phyloP scores from a whole-genome alignment of 2,797 vertebrate species.

The Gobio occitaniae region DNA sequence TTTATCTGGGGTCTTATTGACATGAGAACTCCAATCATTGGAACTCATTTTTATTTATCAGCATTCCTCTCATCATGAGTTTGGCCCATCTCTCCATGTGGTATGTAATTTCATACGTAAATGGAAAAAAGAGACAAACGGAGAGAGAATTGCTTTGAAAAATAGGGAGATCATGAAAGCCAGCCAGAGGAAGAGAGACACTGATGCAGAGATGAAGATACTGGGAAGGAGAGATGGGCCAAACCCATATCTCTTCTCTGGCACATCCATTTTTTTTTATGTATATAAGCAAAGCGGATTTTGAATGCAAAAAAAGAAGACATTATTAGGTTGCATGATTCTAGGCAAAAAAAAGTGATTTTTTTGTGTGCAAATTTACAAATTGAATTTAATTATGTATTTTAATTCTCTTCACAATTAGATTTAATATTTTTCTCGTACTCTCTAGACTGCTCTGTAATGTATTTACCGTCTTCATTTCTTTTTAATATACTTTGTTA shows the following conservation, averaged over 20 bases:
- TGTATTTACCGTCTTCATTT: background rate
- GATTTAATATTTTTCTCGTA: background rate
- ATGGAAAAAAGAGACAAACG: background rate
- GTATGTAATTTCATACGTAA: background rate
- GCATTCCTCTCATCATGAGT: background rate
- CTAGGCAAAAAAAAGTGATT: background rate
- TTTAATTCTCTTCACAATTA: background rate
- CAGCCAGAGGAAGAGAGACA: background rate
- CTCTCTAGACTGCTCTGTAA: background rate
- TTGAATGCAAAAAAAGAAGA: background rate
- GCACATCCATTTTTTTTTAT: background rate
- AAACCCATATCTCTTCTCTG: background rate
- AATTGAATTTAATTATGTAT: background rate
- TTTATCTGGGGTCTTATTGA: conserved; percentile 12
- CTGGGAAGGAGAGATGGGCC: too few relatives aligned
- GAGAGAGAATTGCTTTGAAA: background rate
- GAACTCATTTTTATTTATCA: background rate
- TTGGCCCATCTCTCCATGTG: background rate
- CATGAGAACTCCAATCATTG: background rate
- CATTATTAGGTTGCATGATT: background rate
- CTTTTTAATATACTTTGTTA: background rate
- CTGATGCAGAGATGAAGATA: background rate
- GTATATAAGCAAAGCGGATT: background rate
- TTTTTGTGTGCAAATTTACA: background rate
- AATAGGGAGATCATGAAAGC: background rate